Evolutionary conservation across 1,140 invertebrate species (phyloP).

Genomic region (Leptestheria dahalacensis): DNA sequence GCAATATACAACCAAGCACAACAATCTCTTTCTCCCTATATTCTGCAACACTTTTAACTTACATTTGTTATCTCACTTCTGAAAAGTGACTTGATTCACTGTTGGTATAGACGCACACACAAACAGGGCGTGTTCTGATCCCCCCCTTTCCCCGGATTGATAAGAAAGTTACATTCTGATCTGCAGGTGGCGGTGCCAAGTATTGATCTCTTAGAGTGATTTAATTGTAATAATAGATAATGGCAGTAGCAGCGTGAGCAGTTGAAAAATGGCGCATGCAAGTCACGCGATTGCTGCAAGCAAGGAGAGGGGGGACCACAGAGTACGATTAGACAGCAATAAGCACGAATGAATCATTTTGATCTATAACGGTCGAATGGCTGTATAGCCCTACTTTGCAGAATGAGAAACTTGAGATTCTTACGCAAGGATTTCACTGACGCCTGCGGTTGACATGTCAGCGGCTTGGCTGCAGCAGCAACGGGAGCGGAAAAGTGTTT

Average conservation of each 20-base stretch:
- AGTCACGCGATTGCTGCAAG: neutral
- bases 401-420: neutral
- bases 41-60: neutral
- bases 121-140: too few species aligned
- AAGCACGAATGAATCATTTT: neutral
- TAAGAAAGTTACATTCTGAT: too few species aligned
- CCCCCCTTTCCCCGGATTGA: too few species aligned
- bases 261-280: neutral
- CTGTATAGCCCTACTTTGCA: neutral
- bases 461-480: neutral
- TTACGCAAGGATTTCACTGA: neutral
- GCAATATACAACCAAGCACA: too few species aligned
- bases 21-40: neutral
- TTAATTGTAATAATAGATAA: neutral
- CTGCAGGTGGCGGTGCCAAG: neutral
- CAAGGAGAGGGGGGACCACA: neutral
- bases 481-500: neutral
- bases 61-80: too few species aligned
- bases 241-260: neutral
- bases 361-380: neutral
- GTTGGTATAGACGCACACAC: too few species aligned
- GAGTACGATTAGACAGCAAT: neutral
- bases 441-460: neutral
- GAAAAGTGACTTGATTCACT: too few species aligned
- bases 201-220: neutral